These are phyloP conservation scores for Sturmia bella DNA, from an alignment of 2,888 invertebrate genomes.

Conservation along the genomic window DNA sequence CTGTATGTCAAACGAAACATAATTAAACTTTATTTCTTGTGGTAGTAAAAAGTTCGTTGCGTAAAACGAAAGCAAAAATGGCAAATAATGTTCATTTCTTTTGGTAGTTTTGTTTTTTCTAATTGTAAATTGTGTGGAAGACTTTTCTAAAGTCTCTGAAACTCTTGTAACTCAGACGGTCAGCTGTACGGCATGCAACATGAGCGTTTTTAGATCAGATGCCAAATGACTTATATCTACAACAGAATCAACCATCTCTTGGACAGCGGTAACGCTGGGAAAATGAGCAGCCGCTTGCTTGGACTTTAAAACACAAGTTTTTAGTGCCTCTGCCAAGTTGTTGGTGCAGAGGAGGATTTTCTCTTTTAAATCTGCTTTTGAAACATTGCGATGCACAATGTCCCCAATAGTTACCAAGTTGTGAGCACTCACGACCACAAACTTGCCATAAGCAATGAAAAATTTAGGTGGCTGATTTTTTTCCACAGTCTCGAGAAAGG, in stretches of 20 bases:
- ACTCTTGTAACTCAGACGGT: constrained; percentile 71
- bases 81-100: constrained; percentile 15
- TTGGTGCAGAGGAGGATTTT: constrained; percentile 90
- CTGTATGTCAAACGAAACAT: constrained; percentile 11
- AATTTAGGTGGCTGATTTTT: constrained; percentile 96
- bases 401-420: constrained; percentile 97
- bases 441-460: constrained; percentile 96
- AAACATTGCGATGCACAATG: constrained; percentile 93
- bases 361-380: constrained; percentile 87
- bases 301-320: constrained; percentile 92
- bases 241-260: constrained; percentile 96
- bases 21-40: not conserved
- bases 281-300: constrained; percentile 95
- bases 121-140: constrained; percentile 74
- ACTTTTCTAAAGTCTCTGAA: constrained; percentile 72
- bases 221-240: constrained; percentile 93
- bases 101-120: constrained; percentile 22
- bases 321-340: constrained; percentile 90
- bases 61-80: constrained; percentile 31
- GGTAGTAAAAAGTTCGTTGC: constrained; percentile 55
- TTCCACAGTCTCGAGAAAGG: constrained; percentile 94
- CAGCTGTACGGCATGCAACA: constrained; percentile 86
- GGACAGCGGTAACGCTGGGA: constrained; percentile 94
- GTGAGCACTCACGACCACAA: constrained; percentile 96
- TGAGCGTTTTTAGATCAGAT: constrained; percentile 88